Evolutionary conservation across 2,888 invertebrate species (phyloP), one percentile per base, ranked within the genome.

Genomic region (Habrosyne pyritoides): DNA sequence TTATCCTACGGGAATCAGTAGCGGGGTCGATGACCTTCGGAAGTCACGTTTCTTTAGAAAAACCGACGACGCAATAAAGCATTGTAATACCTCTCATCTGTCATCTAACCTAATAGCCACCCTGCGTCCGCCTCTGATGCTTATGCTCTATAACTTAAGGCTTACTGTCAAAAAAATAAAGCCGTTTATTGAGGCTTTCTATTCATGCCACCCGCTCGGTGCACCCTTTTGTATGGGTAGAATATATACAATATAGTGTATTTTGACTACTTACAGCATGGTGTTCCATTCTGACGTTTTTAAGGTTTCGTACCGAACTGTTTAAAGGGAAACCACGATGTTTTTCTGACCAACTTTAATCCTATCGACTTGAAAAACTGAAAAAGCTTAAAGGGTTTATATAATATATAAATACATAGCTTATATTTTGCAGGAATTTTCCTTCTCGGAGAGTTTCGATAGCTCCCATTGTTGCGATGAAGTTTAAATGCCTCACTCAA

Each of bases 81-180:
- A 87, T 86, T 82, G 75, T 78, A 78, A 83, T 83, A 83, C 81
- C 69, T 78, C 80, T 85, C 86, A 86, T 89, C 86, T 88, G 85
- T 89, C 89, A 85, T 88, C 81, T 84, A 82, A 83, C 83, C 85
- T 83, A 84, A 80, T 79, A 83, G 77, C 79, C 81, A 83, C 83
- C 83, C 79, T 65, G 67, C 64, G 67, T 64, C 64, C 55, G 63
- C 42, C 69, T 63, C 66, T 79, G 79, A 77, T 75, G 74, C 83
- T 84, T 84, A 84, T 76, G 76, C 70, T 64, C 75, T 81, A 86
- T 86, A 86, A 85, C 75, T 88, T 86, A 87, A 84, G 77, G 82
- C 82, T 89, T 87, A 86, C 81, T 83, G 88, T 86, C 84, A 84
- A 72, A 80, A 72, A 73, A 76, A 74, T 72, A 75, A 81, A 81